These are phyloP conservation scores for Fopius arisanus DNA, from an alignment of 1,140 invertebrate genomes.

Conservation along the genomic window DNA sequence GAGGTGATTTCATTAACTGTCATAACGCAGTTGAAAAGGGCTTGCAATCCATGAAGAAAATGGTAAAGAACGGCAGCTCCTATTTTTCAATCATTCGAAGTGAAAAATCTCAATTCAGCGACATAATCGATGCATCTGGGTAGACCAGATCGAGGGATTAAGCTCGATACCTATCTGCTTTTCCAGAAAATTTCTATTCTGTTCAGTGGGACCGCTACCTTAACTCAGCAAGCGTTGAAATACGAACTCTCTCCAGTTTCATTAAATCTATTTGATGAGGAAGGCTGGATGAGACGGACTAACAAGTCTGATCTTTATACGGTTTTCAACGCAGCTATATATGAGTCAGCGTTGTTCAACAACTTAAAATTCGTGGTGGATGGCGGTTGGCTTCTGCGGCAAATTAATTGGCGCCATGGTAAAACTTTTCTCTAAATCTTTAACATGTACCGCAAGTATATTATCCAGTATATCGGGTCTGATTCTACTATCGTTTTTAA, in stretches of 20 bases:
- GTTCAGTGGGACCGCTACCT: slow-evolving; percentile 34
- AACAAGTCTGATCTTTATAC: slow-evolving; percentile 50
- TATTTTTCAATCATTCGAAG: slow-evolving; percentile 21
- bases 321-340: slow-evolving; percentile 36
- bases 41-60: slow-evolving; percentile 20
- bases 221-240: slow-evolving; percentile 51
- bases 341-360: background rate
- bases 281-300: slow-evolving; percentile 51
- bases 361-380: slow-evolving; percentile 45
- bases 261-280: slow-evolving; percentile 46
- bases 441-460: slow-evolving; percentile 14
- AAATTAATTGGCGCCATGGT: slow-evolving; percentile 25
- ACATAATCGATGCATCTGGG: slow-evolving; percentile 25
- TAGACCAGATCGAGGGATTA: slow-evolving; percentile 31
- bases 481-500: slow-evolving; percentile 26
- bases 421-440: slow-evolving; percentile 17
- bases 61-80: slow-evolving; percentile 22
- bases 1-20: slow-evolving; percentile 54
- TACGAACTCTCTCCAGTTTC: slow-evolving; percentile 53
- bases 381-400: slow-evolving; percentile 30
- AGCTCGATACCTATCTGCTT: slow-evolving; percentile 45
- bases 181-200: slow-evolving; percentile 52
- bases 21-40: slow-evolving; percentile 53
- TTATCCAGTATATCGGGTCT: background rate
- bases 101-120: slow-evolving; percentile 24